phyloP scores from a whole-genome alignment of 2,113 vertebrate genomes.

The Oncorhynchus mykiss region DNA sequence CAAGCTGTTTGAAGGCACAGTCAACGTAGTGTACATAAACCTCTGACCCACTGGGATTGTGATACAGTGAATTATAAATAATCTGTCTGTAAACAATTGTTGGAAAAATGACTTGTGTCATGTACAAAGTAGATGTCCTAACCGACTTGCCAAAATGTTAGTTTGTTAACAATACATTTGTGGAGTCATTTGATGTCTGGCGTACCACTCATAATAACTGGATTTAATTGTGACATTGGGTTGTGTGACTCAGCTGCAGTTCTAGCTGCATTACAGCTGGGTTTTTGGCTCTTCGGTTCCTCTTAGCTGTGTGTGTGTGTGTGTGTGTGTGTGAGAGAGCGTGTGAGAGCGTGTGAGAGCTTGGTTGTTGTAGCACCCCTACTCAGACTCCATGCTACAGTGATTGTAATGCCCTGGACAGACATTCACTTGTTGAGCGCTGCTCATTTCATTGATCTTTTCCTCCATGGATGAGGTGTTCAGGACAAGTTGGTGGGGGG shows the following conservation, averaged over 20 bases:
- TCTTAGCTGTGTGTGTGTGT: neutral
- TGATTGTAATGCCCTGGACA: constrained; percentile 31
- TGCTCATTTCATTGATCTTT: constrained; percentile 32
- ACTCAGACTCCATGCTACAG: constrained; percentile 24
- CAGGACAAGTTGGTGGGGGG: constrained; percentile 13
- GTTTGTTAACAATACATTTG: no score
- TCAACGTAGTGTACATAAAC: no score
- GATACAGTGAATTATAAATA: no score
- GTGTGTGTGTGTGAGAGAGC: neutral
- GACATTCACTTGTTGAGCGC: constrained; percentile 14
- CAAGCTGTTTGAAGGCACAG: no score
- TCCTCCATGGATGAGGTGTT: constrained; percentile 34
- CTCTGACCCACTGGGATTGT: no score
- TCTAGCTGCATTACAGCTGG: neutral
- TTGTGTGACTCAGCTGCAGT: neutral
- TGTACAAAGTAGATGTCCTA: no score
- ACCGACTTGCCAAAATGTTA: no score
- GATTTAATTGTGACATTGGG: neutral
- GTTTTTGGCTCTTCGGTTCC: no score
- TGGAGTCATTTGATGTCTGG: neutral
- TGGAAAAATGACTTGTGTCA: no score
- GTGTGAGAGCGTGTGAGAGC: neutral
- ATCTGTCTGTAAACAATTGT: no score
- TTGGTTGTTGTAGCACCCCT: neutral
- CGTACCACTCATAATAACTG: neutral